Base-by-base conservation (phyloP, 2,888 invertebrate species). In the Acronicta aceris region DNA sequence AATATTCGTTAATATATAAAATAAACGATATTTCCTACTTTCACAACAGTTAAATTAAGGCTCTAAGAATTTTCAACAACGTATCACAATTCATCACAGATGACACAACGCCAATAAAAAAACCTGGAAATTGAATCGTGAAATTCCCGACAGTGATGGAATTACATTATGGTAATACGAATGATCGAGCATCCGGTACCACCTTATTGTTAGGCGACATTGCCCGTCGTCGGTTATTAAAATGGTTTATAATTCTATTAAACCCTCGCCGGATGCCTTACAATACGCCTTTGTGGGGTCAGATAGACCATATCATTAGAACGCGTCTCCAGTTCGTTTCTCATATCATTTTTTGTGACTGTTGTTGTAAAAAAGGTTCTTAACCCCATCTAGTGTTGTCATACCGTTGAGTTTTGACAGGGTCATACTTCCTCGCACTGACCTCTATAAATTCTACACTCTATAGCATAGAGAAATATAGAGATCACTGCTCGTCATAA, bases 161-260 rank as follows among this genome's bases (percentile, higher is more conserved):
- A 80, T 80, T 81, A 84, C 85, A 87, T 82, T 89, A 90, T 89
- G 89, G 81, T 89, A 90, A 91, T 91, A 77, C 61, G 71, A 68
- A 75, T 79, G 81, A 84, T 86, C 78, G 63, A 74, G 81, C 88
- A 89, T 90, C 91, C 91, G 89, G 87, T 81, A 77, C 83, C 82
- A 81, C 79, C 82, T 52, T 54, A 88, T 88, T 87, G 89, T 85
- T 74, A 79, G 56, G 71, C 81, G 84, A 88, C 87, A 84, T 76
- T 69, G 65, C 70, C 63, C 63, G 60, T 68, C 47, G 70, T 60
- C 66, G 64, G 69, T 85, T 86, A 88, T 88, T 86, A 86, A 85
- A 80, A 79, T 79, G 76, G 73, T 82, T 81, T 79, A 80, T 82
- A 80, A 81, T 82, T 83, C 82, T 77, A 76, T 79, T 81, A 78